These are phyloP conservation scores for Pollimyrus isidori DNA, from an alignment of 2,113 vertebrate species.

Conservation along the genomic window DNA sequence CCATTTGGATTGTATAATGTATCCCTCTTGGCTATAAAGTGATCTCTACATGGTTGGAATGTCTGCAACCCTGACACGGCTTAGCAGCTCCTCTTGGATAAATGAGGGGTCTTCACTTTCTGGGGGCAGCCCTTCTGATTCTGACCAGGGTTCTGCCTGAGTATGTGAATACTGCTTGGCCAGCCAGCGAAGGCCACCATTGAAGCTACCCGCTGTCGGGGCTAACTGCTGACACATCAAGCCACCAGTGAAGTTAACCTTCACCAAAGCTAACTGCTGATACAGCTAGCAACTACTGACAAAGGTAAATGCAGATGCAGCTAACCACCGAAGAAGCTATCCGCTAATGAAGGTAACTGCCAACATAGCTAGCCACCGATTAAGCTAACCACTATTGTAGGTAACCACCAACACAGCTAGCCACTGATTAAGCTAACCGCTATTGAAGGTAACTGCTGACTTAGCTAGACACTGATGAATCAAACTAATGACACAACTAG, in stretches of 20 bases:
- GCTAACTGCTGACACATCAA: background rate
- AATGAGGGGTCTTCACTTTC: conserved; percentile 24
- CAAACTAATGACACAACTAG: background rate
- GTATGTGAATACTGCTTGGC: conserved; percentile 17
- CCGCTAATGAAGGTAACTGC: background rate
- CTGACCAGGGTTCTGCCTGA: conserved; percentile 43
- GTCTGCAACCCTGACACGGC: conserved; percentile 20
- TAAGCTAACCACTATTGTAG: background rate
- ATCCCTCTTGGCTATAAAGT: conserved; percentile 40
- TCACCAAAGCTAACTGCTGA: background rate
- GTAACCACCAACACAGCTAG: background rate
- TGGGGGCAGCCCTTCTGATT: background rate
- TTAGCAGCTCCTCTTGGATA: conserved; percentile 41
- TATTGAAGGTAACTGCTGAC: background rate
- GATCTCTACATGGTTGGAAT: conserved; percentile 18
- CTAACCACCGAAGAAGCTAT: background rate
- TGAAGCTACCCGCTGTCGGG: background rate
- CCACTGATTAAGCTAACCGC: background rate
- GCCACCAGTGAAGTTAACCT: background rate
- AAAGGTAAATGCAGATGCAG: background rate
- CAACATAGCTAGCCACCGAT: background rate
- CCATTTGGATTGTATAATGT: conserved; percentile 31
- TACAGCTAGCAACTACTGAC: background rate
- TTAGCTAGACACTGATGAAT: background rate
- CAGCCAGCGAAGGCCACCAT: background rate